Evolutionary conservation across 2,797 vertebrate genomes (phyloP), one percentile per base, ranked within the genome.

Genomic region (Helicolenus hilgendorfi): DNA sequence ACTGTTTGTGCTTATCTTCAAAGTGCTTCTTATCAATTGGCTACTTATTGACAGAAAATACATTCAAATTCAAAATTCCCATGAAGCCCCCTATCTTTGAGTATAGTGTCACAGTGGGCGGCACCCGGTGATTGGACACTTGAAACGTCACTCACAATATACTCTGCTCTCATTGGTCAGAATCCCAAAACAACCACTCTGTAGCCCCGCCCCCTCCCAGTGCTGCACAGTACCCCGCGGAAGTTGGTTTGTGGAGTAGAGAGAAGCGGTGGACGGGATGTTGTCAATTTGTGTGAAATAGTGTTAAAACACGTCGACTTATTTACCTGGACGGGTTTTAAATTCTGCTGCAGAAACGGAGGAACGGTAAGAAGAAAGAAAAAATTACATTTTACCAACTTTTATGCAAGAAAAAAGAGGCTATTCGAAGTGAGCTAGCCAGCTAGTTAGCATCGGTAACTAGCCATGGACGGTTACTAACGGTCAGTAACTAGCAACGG

Each of bases 31-130:
- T 85, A 65, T 89, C 89, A 94, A 90, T 89, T 93, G 91, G 89
- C 63, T 77, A 45, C 35, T 91, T 92, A 85, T 94, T 91, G 83
- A 89, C 79, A 83, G 80, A 72, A 49, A 81, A 9, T 27, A 6
- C 22, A 77, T 96, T 94, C 89, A 93, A 96, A 96, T 96, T 96
- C 88, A 93, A 95, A 94, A 92, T 53, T 7, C 27, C 26, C 59
- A 45, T 49, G 13, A 67, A 33, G 35, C 11, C 31, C 4, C 4
- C 20, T 64, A 4, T 38, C 31, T 41, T 45, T 35, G 55, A 78
- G 27, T 33, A 41, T 15, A 22, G 9, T 4, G 69, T 15, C 20
- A 29, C 22, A 22, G 63, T 77, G 9, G 9, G 27, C 3, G 27
- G 24, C 1, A 1, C n/a, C 4, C 5, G 5, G 0, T 55, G n/a